Evolutionary conservation across 2,888 invertebrate genomes (phyloP), one percentile per base, ranked within the genome.

Genomic region (Minunthozetes semirufus): DNA sequence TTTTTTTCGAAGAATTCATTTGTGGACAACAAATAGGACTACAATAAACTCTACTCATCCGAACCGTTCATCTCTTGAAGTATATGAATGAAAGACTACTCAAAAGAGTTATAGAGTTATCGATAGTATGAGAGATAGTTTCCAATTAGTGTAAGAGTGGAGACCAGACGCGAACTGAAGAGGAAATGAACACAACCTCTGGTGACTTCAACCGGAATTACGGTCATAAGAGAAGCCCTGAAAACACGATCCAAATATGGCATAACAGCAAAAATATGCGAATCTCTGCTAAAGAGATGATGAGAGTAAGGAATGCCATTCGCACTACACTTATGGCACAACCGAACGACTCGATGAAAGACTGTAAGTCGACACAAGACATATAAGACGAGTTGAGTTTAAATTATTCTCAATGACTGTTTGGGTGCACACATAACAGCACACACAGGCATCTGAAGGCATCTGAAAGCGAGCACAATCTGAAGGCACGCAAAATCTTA

Each of bases 141-240:
- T 63, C 63, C 63, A 63, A 63, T 63, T 63, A 63, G 63, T 63
- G 38, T 27, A 27, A n/a, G 61, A 61, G n/a, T 61, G 29, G 61
- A 61, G 61, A 27, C 33, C 9, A 33, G 63, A 27, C 15, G 63
- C 22, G 63, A 33, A 63, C n/a, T 63, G 33, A 17, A 63, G 9
- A 63, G 63, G 63, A 63, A 63, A 63, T 63, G 63, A 63, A 63
- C 27, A 27, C 33, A 63, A 63, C 63, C 63, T 63, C 63, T 63
- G 29, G 63, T 63, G 63, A 25, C 33, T 33, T 38, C 1, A 27
- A 63, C 63, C 63, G 63, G 63, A 63, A 63, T 63, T 63, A 63
- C 38, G 63, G 63, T 63, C 63, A 63, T 63, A 63, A 19, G 29
- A 63, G 63, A 17, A 38, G 13, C 63, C 33, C 29, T 38, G 29